Conservation (phyloP, 2,888 invertebrate genomes). For the Eupithecia tripunctaria region DNA sequence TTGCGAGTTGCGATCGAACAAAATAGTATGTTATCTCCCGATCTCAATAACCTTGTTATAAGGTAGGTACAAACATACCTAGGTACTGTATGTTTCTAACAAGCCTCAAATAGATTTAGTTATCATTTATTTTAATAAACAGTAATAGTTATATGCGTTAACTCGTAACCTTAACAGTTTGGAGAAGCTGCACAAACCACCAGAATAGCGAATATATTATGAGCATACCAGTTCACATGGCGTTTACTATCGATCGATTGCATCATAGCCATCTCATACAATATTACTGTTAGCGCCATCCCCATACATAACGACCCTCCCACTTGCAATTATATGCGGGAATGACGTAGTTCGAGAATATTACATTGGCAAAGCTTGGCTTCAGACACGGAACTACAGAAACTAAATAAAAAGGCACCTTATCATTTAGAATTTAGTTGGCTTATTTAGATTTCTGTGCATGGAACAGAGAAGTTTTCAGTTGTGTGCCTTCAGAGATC, state of each 20-base stretch:
- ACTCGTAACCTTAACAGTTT: neutral
- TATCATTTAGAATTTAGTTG: too few species aligned
- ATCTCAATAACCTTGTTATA: too few species aligned
- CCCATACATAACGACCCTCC: neutral
- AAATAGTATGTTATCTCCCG: too few species aligned
- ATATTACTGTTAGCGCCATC: neutral
- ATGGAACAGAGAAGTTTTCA: too few species aligned
- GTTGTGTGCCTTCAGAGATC: too few species aligned
- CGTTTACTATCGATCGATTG: neutral
- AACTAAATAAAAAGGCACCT: too few species aligned
- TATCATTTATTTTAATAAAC: neutral
- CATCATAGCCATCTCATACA: slow-evolving; percentile 1
- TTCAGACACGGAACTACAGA: too few species aligned
- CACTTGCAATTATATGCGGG: neutral
- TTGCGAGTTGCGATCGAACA: too few species aligned
- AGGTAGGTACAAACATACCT: neutral
- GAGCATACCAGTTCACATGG: neutral
- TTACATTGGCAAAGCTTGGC: neutral
- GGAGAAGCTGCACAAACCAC: neutral
- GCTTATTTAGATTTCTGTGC: too few species aligned
- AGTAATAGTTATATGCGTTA: neutral
- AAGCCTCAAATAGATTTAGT: neutral
- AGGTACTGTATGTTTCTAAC: neutral
- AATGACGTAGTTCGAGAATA: neutral
- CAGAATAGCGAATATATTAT: neutral